phyloP scores from a whole-genome alignment of 2,113 vertebrate species.

The Dinomys branickii region DNA sequence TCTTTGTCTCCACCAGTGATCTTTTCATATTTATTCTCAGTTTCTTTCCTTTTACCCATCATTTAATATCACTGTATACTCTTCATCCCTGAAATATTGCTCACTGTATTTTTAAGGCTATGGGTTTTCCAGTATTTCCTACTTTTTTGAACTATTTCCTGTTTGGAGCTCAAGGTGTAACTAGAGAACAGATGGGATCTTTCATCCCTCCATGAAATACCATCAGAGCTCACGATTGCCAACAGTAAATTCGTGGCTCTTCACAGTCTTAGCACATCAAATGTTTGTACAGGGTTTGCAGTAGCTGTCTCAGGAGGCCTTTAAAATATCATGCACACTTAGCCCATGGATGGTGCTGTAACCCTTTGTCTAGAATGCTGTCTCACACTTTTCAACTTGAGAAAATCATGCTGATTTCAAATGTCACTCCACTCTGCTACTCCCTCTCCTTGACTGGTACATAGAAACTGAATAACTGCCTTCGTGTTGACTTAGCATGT shows the following conservation, averaged over 20 bases:
- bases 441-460: not conserved
- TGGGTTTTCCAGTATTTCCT: not conserved
- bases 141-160: not conserved
- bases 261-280: not conserved
- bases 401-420: not conserved
- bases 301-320: not conserved
- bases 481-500: not conserved
- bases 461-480: not conserved
- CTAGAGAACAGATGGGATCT: not conserved
- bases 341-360: not conserved
- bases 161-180: not conserved
- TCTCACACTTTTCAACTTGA: constrained; percentile 42
- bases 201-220: not conserved
- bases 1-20: not conserved
- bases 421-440: not conserved
- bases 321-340: not conserved
- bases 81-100: not conserved
- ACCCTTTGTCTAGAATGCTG: not conserved
- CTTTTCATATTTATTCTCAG: not conserved
- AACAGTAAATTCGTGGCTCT: not conserved
- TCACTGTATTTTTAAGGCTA: not conserved
- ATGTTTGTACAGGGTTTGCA: not conserved
- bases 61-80: not conserved
- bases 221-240: not conserved
- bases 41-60: not conserved